Conservation (phyloP, 2,888 invertebrate genomes). For the Litoditis marina region DNA sequence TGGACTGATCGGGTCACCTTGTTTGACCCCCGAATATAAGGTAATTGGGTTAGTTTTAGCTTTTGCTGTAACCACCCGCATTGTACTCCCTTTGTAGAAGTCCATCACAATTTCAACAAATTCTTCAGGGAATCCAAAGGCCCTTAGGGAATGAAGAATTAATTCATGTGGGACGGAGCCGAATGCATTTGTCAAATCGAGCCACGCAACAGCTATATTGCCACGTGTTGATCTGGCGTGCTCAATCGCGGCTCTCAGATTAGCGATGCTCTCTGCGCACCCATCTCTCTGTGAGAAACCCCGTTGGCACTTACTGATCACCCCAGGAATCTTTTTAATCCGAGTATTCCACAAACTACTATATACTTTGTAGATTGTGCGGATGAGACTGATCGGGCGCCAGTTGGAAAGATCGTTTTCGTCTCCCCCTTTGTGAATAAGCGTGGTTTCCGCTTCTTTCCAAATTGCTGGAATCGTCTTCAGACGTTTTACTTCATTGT, state of each 20-base stretch:
- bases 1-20: slow-evolving; percentile 1
- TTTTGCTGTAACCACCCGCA: background rate
- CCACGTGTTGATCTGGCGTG: background rate
- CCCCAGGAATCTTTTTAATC: background rate
- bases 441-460: slow-evolving; percentile 15
- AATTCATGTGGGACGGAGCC: slow-evolving; percentile 59
- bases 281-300: slow-evolving; percentile 14
- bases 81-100: background rate
- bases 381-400: too few relatives aligned
- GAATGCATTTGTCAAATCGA: too few relatives aligned
- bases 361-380: too few relatives aligned
- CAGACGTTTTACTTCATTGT: background rate
- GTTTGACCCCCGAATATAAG: background rate
- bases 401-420: slow-evolving; percentile 6
- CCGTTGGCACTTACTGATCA: slow-evolving; percentile 15
- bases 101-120: background rate
- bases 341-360: slow-evolving; percentile 5
- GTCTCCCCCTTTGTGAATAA: slow-evolving; percentile 10
- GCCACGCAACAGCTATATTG: slow-evolving; percentile 54
- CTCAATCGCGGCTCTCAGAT: background rate
- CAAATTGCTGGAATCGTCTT: slow-evolving; percentile 6
- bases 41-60: background rate
- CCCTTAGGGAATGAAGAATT: background rate
- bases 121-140: background rate
- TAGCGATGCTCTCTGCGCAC: slow-evolving; percentile 1